Evolutionary conservation across 2,797 vertebrate genomes (phyloP).

Genomic region (Tinamus major): DNA sequence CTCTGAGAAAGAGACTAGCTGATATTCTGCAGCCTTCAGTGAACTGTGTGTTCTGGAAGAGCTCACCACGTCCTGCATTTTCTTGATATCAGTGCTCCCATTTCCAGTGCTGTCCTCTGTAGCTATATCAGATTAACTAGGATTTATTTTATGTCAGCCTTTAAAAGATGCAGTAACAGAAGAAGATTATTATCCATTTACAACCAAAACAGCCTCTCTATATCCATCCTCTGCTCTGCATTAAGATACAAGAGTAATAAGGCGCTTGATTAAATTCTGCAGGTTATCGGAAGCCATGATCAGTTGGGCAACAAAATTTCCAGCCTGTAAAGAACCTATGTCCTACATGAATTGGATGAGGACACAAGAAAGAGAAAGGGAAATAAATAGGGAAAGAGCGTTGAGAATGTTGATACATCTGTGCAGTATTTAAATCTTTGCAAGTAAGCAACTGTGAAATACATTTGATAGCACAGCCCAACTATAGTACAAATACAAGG

Average conservation of each 20-base stretch:
- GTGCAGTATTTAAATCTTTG: conserved; percentile 26
- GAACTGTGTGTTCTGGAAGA: background rate
- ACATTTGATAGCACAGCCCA: background rate
- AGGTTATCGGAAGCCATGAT: background rate
- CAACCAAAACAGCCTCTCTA: background rate
- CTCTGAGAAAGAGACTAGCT: conserved; percentile 6
- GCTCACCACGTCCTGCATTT: background rate
- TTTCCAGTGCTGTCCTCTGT: rapidly evolving
- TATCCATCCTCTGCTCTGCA: background rate
- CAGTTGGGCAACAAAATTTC: background rate
- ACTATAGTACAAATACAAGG: conserved; percentile 25
- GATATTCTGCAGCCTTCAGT: background rate
- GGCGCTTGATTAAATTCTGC: background rate
- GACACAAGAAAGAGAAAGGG: background rate
- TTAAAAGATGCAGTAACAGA: background rate
- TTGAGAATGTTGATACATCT: background rate
- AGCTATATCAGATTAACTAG: background rate
- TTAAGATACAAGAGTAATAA: background rate
- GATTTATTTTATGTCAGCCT: background rate
- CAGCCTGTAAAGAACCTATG: background rate
- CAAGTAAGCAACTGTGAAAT: background rate
- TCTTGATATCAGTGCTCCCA: background rate
- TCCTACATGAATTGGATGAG: background rate
- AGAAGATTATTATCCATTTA: background rate
- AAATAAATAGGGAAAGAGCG: background rate